These are phyloP conservation scores for Pollimyrus isidori DNA, from an alignment of 2,113 vertebrate species.

Conservation along the genomic window DNA sequence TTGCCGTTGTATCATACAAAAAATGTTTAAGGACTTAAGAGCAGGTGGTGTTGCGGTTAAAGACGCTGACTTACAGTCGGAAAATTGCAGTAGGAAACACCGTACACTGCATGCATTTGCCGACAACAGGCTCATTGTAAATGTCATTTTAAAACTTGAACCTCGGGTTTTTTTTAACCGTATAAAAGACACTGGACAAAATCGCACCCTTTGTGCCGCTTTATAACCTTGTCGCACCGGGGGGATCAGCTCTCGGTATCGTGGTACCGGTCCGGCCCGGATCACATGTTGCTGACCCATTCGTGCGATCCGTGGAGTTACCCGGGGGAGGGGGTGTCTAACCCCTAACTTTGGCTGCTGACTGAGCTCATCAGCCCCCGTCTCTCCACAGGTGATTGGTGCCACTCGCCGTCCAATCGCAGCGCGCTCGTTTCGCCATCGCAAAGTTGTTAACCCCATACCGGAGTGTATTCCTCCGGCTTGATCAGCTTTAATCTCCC, in stretches of 20 bases:
- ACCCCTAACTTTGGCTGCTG: constrained; percentile 23
- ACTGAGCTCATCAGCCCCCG: constrained; percentile 40
- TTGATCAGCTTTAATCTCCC: constrained; percentile 61
- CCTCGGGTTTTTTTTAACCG: background rate
- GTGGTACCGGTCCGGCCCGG: background rate
- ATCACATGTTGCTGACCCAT: background rate
- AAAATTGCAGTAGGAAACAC: background rate
- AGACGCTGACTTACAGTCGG: constrained; percentile 41
- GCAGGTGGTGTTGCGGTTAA: constrained; percentile 38
- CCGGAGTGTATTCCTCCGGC: constrained; percentile 49
- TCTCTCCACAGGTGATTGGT: constrained; percentile 64
- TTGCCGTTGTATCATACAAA: background rate
- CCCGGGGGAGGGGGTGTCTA: background rate
- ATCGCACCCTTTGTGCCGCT: background rate
- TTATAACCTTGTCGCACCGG: background rate
- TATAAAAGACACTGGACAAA: background rate
- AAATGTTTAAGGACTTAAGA: background rate
- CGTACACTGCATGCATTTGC: background rate
- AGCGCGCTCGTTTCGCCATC: constrained; percentile 57
- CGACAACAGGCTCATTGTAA: background rate
- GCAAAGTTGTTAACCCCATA: constrained; percentile 77
- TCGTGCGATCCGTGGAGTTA: background rate
- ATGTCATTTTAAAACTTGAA: background rate
- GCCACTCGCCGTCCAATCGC: constrained; percentile 64
- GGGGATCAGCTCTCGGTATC: background rate